Evolutionary conservation across 1,140 invertebrate genomes (phyloP).

Genomic region (Heliconius hewitsoni): DNA sequence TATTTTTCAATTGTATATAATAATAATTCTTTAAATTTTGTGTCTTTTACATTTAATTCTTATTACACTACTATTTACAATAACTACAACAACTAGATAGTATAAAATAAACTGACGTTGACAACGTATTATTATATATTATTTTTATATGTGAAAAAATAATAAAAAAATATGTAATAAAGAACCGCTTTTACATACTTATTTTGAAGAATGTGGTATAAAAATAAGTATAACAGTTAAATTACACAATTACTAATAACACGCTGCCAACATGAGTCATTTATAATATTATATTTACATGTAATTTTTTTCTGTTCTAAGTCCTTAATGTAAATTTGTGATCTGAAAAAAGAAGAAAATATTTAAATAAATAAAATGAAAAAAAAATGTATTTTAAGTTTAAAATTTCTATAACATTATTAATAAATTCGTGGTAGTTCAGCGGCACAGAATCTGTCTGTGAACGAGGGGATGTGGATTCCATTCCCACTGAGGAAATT

Average conservation of each 20-base stretch:
- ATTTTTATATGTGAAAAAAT: background rate
- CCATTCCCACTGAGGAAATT: no score
- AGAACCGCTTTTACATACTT: no score
- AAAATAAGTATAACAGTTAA: no score
- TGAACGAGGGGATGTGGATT: no score
- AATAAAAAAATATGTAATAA: background rate
- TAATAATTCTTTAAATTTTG: no score
- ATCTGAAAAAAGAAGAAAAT: constrained; percentile 28
- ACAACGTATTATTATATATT: constrained; percentile 50
- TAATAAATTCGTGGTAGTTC: no score
- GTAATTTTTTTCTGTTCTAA: constrained; percentile 8
- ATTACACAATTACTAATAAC: constrained; percentile 36
- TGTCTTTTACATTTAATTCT: background rate
- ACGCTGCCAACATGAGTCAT: constrained; percentile 58
- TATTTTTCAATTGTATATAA: no score
- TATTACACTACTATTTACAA: background rate
- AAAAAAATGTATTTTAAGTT: no score
- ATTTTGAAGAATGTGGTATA: no score
- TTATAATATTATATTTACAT: constrained; percentile 39
- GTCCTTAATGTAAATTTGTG: constrained; percentile 5
- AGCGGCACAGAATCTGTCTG: no score
- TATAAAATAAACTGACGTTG: constrained; percentile 53
- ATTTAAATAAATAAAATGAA: no score
- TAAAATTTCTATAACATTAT: no score
- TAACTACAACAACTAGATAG: background rate